Evolutionary conservation across 2,888 invertebrate species (phyloP).

Genomic region (Ganaspis brasiliensis): DNA sequence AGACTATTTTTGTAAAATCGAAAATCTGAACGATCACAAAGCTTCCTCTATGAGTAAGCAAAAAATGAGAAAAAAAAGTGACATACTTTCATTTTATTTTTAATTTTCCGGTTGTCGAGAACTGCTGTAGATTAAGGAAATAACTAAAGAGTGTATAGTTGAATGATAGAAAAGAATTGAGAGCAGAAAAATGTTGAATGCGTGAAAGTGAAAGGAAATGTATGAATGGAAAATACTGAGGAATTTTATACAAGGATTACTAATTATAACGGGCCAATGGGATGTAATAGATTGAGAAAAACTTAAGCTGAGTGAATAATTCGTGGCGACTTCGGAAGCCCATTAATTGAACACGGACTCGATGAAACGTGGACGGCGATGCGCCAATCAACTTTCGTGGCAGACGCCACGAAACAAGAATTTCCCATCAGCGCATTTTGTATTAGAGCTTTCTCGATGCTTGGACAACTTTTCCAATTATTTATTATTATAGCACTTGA

Average conservation of each 20-base stretch:
- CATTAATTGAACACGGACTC: constrained; percentile 70
- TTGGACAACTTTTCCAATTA: constrained; percentile 57
- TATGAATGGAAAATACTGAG: neutral
- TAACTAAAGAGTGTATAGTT: no score
- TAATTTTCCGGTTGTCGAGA: no score
- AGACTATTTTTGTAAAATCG: no score
- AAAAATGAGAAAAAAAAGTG: no score
- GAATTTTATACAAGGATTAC: neutral
- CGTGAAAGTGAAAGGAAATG: neutral
- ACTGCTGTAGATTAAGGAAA: no score
- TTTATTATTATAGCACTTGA: constrained; percentile 59
- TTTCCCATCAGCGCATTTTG: constrained; percentile 75
- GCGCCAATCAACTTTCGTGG: constrained; percentile 75
- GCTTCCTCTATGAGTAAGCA: no score
- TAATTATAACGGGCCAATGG: constrained; percentile 45
- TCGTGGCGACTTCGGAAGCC: constrained; percentile 64
- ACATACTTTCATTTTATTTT: no score
- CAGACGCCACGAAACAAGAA: constrained; percentile 75
- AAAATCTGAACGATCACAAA: no score
- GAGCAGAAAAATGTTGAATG: no score
- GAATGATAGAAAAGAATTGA: no score
- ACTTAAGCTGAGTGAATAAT: constrained; percentile 46
- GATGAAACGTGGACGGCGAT: constrained; percentile 63
- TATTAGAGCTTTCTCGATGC: constrained; percentile 56
- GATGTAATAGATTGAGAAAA: constrained; percentile 53